A percentile compares a stretch with the other conserved stretches of the same genome.
Evolutionary conservation across 2,797 vertebrate genomes (phyloP).

Genomic region (Scyliorhinus canicula): DNA sequence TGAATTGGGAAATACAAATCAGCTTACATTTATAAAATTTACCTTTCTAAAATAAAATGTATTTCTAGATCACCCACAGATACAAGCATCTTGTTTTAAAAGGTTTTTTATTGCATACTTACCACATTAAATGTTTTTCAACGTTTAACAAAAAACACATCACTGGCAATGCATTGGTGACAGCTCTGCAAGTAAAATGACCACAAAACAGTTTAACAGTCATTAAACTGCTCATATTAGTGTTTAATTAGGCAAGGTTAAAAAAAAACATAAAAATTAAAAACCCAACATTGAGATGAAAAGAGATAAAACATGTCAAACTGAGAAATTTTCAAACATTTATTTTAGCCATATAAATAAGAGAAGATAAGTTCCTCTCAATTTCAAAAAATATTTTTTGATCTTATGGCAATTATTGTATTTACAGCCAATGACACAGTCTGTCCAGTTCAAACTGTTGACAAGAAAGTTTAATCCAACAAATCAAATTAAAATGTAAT

Average conservation of each 20-base stretch:
- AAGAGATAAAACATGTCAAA: not conserved
- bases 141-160: not conserved
- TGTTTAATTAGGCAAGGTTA: not conserved
- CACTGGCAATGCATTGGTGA: not conserved
- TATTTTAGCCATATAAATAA: not conserved
- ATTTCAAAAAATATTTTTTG: not conserved
- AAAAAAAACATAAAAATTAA: not conserved
- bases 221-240: not conserved
- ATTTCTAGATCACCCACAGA: not conserved
- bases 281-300: not conserved
- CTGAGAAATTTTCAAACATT: not conserved
- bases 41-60: not conserved
- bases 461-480: not conserved
- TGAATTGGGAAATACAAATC: not conserved
- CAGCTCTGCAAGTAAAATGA: not conserved
- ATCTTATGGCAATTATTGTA: not conserved
- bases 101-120: not conserved
- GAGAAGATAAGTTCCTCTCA: not conserved
- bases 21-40: not conserved
- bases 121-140: not conserved
- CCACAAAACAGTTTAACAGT: not conserved
- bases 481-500: slow-evolving; percentile 4
- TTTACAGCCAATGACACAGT: not conserved
- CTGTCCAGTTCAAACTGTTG: not conserved
- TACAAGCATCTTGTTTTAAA: not conserved